Conservation (phyloP, 2,113 vertebrate species). For the Struthidea cinerea region DNA sequence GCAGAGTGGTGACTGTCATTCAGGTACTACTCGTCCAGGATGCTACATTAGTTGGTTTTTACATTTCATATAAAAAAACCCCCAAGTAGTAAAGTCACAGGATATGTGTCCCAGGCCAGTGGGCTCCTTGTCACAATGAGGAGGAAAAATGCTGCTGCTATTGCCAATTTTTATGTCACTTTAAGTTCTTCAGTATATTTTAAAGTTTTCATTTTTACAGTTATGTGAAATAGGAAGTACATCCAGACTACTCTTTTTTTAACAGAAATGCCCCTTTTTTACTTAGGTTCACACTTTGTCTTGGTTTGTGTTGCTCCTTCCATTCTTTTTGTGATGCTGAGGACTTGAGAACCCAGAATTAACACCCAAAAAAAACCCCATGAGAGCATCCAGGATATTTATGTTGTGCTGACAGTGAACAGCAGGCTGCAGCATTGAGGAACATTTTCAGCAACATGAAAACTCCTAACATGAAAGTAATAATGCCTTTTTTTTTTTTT, state of each 20-base stretch:
- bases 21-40: background rate
- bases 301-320: background rate
- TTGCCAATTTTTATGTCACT: background rate
- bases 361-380: background rate
- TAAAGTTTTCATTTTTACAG: background rate
- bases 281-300: background rate
- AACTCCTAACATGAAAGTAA: background rate
- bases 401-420: background rate
- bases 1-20: background rate
- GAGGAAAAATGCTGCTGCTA: background rate
- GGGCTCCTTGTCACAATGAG: background rate
- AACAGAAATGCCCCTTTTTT: background rate
- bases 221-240: background rate
- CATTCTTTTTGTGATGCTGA: background rate
- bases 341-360: background rate
- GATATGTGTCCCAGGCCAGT: background rate
- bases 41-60: background rate
- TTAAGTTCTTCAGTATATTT: background rate
- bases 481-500: background rate
- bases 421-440: slow-evolving; percentile 12
- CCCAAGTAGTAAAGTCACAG: background rate
- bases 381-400: background rate
- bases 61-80: background rate
- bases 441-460: background rate
- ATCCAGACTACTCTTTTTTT: background rate